These are phyloP conservation scores for Drosophila ironensis DNA, from an alignment of 1,140 invertebrate genomes.

Conservation along the genomic window DNA sequence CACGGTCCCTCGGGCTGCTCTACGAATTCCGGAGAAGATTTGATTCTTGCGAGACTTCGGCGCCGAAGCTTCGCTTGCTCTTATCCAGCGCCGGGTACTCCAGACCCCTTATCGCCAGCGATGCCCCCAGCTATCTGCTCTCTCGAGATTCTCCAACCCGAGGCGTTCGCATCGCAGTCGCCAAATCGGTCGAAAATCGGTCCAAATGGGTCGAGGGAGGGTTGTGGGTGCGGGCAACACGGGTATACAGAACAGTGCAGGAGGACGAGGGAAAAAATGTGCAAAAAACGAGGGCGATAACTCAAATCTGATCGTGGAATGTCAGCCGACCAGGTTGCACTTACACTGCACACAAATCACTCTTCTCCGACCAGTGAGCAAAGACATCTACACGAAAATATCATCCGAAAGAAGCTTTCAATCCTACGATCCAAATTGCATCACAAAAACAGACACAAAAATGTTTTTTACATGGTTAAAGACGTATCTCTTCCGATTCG, in stretches of 20 bases:
- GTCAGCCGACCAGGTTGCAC: slow-evolving; percentile 44
- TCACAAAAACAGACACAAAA: too few species aligned
- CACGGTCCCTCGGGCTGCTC: too few species aligned
- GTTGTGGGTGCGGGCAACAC: background rate
- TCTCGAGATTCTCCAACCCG: too few species aligned
- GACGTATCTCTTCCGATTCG: too few species aligned
- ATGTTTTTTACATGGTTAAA: too few species aligned
- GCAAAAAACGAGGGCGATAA: slow-evolving; percentile 44
- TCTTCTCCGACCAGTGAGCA: too few species aligned
- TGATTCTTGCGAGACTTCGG: too few species aligned
- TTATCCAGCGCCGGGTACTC: slow-evolving; percentile 48
- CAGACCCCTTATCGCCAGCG: slow-evolving; percentile 49
- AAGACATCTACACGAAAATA: background rate
- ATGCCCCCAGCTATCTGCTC: too few species aligned
- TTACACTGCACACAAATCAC: slow-evolving; percentile 9
- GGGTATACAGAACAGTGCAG: slow-evolving; percentile 5
- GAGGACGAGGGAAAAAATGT: slow-evolving; percentile 1
- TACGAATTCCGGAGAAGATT: too few species aligned
- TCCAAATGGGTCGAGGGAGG: background rate
- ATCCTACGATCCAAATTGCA: too few species aligned
- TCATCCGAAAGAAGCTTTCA: background rate
- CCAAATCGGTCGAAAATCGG: too few species aligned
- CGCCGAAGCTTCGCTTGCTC: slow-evolving; percentile 20
- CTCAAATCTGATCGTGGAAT: slow-evolving; percentile 52
- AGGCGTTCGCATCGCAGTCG: too few species aligned